Evolutionary conservation across 1,140 invertebrate species (phyloP), one percentile per base, ranked within the genome.

Genomic region (Rhopalosiphum padi): DNA sequence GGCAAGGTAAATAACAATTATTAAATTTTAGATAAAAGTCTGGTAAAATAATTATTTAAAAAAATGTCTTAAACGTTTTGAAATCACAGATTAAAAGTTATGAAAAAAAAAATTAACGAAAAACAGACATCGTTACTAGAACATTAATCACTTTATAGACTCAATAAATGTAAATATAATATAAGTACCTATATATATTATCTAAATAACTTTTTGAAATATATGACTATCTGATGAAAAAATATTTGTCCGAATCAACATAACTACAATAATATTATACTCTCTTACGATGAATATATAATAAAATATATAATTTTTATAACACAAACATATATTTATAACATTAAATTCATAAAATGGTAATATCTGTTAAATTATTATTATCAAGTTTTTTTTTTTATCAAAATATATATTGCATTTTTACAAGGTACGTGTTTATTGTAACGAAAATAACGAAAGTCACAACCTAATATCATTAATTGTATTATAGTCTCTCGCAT

Each of bases 51-150:
- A 77, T 77, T n/a, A n/a, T 77, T n/a, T n/a, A 77, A 35, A 77
- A 91, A 91, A 46, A 91, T 91, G 41, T 91, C 55, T 91, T 46
- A 68, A 91, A 77, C 41, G 55, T 68, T 91, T 82, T 83, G 68
- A n/a, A 91, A 91, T 91, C 90, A 91, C 68, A 91, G 68, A 91
- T 83, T 9, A 91, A 48, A 30, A 51, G 43, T 83, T 35, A 35
- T 51, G 5, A 83, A 82, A 37, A 46, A 41, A 46, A 51, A 25
- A 41, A 30, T 86, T 18, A 46, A 86, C 85, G 37, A 83, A 82
- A 35, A 82, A 83, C 68, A 37, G n/a, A 51, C 30, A 41, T 85
- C 23, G 43, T 82, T 85, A 25, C 37, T 83, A 82, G 53, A 82
- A 91, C n/a, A 83, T 35, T 21, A 37, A n/a, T n/a, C 15, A 48